phyloP scores from a whole-genome alignment of 2,888 invertebrate species.

The Odontomyia ornata region DNA sequence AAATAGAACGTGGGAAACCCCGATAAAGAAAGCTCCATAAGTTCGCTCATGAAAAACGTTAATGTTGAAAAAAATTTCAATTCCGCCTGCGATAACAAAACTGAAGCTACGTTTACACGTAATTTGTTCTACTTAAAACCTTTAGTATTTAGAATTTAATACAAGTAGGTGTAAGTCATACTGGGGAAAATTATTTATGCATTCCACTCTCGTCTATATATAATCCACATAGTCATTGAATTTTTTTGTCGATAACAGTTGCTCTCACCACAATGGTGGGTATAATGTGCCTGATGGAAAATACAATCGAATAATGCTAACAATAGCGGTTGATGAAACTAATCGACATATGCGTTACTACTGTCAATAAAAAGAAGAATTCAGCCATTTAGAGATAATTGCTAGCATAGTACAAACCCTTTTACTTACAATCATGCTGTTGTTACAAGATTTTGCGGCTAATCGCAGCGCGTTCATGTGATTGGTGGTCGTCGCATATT shows the following conservation, averaged over 20 bases:
- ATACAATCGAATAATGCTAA: not conserved
- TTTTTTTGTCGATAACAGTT: not conserved
- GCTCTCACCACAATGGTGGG: not conserved
- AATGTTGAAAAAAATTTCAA: not conserved
- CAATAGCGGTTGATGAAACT: not conserved
- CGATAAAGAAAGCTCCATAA: not conserved
- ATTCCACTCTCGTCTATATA: not conserved
- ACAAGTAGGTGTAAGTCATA: no score
- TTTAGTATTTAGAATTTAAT: no score
- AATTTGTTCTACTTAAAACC: no score
- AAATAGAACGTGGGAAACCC: constrained; percentile 22
- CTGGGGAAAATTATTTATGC: not conserved
- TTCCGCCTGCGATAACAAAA: constrained; percentile 9
- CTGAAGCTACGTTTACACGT: not conserved
- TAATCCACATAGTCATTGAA: no score
- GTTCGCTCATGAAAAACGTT: not conserved
- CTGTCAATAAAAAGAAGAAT: not conserved
- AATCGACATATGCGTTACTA: constrained; percentile 22
- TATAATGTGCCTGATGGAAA: no score
- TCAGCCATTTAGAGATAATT: not conserved
- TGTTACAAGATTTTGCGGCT: not conserved
- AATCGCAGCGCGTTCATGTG: not conserved
- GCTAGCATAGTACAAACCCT: not conserved
- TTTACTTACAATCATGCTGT: not conserved
- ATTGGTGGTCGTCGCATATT: no score